Percentiles rank a stretch among this genome's conserved stretches.
These are phyloP conservation scores for Diacarnus erythraeanus DNA, from an alignment of 37 sponge, comb jelly and placozoan genomes.

Conservation along the genomic window DNA sequence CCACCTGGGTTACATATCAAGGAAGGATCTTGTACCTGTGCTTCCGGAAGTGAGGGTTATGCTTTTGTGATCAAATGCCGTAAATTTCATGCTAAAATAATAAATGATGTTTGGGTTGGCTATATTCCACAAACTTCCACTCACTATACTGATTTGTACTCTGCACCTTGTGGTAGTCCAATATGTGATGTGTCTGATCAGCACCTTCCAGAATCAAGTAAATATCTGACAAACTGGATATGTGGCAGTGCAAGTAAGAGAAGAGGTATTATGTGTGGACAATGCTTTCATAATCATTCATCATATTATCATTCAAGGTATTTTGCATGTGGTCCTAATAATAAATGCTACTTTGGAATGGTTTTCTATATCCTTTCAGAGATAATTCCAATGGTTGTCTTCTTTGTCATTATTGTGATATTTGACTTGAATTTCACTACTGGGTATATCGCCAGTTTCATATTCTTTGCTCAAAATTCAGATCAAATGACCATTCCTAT, in stretches of 20 bases:
- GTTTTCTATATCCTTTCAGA: conserved; percentile 45
- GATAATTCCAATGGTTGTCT: conserved; percentile 30
- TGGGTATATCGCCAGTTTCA: conserved; percentile 37
- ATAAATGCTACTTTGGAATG: conserved; percentile 10
- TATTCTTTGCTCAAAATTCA: conserved; percentile 37
- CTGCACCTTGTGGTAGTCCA: not conserved
- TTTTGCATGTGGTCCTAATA: not conserved
- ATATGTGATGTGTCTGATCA: no score
- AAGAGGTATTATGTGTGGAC: conserved; percentile 34
- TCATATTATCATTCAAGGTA: conserved; percentile 39
- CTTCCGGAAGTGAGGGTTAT: not conserved
- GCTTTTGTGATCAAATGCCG: not conserved
- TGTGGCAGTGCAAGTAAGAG: conserved; percentile 21
- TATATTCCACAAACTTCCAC: not conserved
- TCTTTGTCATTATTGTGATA: conserved; percentile 6
- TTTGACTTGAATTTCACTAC: conserved; percentile 52
- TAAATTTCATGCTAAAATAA: not conserved
- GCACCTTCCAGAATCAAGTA: no score
- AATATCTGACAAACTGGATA: not conserved
- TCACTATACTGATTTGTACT: not conserved
- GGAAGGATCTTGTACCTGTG: not conserved
- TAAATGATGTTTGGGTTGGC: not conserved
- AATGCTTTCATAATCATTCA: conserved; percentile 9
- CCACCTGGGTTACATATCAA: not conserved
- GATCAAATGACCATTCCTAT: conserved; percentile 3